These are phyloP conservation scores for Drosophila hawaiiensis DNA, from an alignment of 2,888 invertebrate species.

Conservation along the genomic window DNA sequence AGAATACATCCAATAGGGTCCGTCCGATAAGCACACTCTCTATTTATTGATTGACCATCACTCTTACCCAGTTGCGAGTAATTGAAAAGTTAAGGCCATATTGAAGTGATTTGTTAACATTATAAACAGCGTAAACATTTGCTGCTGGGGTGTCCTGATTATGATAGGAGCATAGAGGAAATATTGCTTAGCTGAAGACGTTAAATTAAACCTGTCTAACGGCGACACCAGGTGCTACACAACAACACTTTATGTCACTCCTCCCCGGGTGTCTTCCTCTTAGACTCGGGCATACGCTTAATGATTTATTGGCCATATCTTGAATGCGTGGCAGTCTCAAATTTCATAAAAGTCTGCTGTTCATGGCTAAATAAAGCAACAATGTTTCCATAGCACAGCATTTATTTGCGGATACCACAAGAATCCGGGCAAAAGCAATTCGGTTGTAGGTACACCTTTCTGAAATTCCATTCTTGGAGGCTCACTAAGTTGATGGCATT, in stretches of 20 bases:
- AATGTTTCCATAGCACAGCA: slow-evolving; percentile 42
- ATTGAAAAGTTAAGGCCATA: slow-evolving; percentile 64
- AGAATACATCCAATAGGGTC: neutral
- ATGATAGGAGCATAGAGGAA: slow-evolving; percentile 27
- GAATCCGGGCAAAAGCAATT: neutral
- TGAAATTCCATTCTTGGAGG: neutral
- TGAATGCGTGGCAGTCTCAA: slow-evolving; percentile 64
- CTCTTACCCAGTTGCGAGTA: slow-evolving; percentile 32
- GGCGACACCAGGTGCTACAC: slow-evolving; percentile 56
- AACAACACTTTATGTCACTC: neutral
- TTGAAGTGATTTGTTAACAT: slow-evolving; percentile 40
- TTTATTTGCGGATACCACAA: slow-evolving; percentile 3
- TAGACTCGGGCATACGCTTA: slow-evolving; percentile 23
- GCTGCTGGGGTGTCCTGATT: slow-evolving; percentile 19
- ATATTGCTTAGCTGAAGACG: slow-evolving; percentile 43
- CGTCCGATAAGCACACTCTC: slow-evolving; percentile 40
- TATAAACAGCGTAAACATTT: slow-evolving; percentile 55
- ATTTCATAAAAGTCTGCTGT: slow-evolving; percentile 58
- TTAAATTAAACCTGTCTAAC: slow-evolving; percentile 59
- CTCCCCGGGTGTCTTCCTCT: no score
- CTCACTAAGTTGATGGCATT: neutral
- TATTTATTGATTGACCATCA: slow-evolving; percentile 54
- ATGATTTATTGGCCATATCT: slow-evolving; percentile 75
- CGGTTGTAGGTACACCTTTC: neutral
- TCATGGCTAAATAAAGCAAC: slow-evolving; percentile 52